Percentiles rank a stretch among this genome's conserved stretches.
Evolutionary conservation across 2,113 vertebrate genomes (phyloP).

Genomic region (Cryptotis parvus): DNA sequence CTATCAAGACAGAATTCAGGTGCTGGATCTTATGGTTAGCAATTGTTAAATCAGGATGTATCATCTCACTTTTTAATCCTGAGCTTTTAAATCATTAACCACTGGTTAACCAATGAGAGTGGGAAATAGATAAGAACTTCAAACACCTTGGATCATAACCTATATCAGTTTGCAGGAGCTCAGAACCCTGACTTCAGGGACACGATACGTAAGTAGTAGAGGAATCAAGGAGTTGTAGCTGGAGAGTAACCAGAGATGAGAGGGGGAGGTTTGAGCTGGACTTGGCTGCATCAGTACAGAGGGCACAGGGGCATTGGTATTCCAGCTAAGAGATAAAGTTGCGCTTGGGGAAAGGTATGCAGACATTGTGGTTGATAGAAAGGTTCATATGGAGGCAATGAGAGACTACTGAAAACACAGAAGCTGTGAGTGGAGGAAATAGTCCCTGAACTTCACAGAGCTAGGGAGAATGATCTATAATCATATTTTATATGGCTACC

Average conservation of each 20-base stretch:
- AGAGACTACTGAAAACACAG: not conserved
- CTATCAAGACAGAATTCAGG: not conserved
- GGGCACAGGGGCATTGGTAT: not conserved
- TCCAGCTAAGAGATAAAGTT: not conserved
- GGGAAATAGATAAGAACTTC: conserved; percentile 13
- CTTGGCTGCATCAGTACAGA: not conserved
- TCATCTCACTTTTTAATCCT: not conserved
- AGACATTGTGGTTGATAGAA: not conserved
- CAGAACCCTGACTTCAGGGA: not conserved
- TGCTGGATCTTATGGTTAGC: not conserved
- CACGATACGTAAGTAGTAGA: not conserved
- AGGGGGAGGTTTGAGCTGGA: not conserved
- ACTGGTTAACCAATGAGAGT: not conserved
- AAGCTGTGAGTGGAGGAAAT: not conserved
- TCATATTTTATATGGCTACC: not conserved
- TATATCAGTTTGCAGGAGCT: not conserved
- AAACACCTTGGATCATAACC: not conserved
- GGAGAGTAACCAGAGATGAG: not conserved
- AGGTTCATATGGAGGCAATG: not conserved
- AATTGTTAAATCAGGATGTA: not conserved
- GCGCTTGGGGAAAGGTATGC: not conserved
- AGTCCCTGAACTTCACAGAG: not conserved
- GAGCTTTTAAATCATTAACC: not conserved
- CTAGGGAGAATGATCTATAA: not conserved
- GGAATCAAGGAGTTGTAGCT: not conserved